Percentiles rank a stretch among this genome's conserved stretches.
Evolutionary conservation across 2,113 vertebrate species (phyloP).

Genomic region (Nycticorax nycticorax): DNA sequence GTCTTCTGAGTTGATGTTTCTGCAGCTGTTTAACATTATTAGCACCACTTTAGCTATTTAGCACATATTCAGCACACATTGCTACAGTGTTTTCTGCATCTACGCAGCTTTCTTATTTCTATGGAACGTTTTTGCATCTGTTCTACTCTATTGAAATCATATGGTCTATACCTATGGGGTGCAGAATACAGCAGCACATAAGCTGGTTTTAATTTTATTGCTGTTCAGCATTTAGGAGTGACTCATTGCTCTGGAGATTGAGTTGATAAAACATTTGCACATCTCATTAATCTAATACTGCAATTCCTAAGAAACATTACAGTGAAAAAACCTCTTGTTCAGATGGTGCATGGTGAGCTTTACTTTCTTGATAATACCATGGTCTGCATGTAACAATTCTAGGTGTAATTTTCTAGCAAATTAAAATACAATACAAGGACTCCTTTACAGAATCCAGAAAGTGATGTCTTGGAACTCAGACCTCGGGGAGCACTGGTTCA

Average conservation of each 20-base stretch:
- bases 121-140: neutral
- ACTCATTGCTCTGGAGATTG: constrained; percentile 37
- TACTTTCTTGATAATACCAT: neutral
- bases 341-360: neutral
- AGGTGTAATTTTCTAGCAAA: neutral
- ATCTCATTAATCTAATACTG: constrained; percentile 33
- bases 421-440: neutral
- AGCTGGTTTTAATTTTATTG: constrained; percentile 21
- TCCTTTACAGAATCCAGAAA: neutral
- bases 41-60: neutral
- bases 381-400: neutral
- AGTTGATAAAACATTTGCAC: constrained; percentile 41
- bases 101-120: neutral
- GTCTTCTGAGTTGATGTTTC: neutral
- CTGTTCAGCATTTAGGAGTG: constrained; percentile 1
- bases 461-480: neutral
- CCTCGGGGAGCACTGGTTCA: neutral
- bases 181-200: neutral
- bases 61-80: neutral
- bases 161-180: neutral
- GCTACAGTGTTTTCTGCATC: neutral
- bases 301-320: neutral
- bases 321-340: neutral
- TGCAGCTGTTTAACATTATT: neutral
- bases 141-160: neutral